Base-by-base conservation (phyloP, 2,113 vertebrate genomes). In the Salvelinus fontinalis region DNA sequence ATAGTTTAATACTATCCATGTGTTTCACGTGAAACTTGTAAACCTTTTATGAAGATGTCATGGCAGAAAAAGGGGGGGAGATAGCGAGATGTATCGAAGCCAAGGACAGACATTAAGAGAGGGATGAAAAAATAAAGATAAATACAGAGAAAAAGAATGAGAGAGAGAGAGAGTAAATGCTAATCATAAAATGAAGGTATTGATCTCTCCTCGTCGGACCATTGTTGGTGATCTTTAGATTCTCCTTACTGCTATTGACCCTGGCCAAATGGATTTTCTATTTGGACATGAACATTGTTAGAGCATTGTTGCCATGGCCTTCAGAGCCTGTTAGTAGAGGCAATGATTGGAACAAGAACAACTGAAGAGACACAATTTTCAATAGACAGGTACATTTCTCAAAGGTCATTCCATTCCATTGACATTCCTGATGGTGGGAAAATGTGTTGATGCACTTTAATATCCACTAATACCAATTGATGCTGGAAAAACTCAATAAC, bases 131-230 rank as follows among this genome's bases (percentile, higher is more conserved):
- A 34, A 34, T 34, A 7, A 34, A 26, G 29, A 34, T 1, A 75
- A 18, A 48, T 11, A 57, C 65, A 48, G n/a, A 76, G 51, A 13
- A 71, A 49, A 24, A 12, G 59, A 69, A 26, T 60, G 60, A 4
- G 14, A 65, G 59, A 14, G 27, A 29, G 72, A 29, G 72, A 48
- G 72, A 70, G 22, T 24, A 26, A 22, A 31, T 80, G 77, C 70
- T 75, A 67, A 83, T 85, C 76, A 81, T 84, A 75, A 87, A 77
- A 74, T 78, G 71, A 78, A 85, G 39, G 69, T 67, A 89, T 88
- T 74, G 86, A 89, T 86, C 67, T 68, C 27, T 27, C 1, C 62
- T 57, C 69, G 60, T 62, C 0, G n/a, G 57, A 71, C 71, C 78
- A 67, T 81, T 7, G 0, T 68, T 67, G 60, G 39, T 79, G 83